A percentile compares a stretch with the other conserved stretches of the same genome.
Evolutionary conservation across 2,113 vertebrate species (phyloP).

Genomic region (Callaeas wilsoni): DNA sequence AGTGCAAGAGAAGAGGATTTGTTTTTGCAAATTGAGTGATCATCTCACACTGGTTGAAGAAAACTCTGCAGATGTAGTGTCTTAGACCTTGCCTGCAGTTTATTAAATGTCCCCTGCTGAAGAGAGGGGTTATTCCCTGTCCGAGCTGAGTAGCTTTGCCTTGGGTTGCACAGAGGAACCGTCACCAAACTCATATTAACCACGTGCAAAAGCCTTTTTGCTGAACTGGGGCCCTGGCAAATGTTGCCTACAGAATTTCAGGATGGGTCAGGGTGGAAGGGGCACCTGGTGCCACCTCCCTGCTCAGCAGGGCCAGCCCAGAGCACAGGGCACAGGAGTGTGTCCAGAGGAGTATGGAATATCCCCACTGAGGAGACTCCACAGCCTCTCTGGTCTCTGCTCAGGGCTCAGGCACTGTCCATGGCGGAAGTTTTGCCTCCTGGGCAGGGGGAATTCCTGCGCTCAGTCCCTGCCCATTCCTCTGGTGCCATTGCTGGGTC

Average conservation of each 20-base stretch:
- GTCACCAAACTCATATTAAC: neutral
- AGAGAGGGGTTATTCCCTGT: neutral
- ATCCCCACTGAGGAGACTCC: neutral
- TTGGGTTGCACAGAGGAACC: neutral
- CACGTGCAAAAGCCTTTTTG: neutral
- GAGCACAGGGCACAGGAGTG: neutral
- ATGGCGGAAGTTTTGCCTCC: neutral
- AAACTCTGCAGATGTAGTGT: neutral
- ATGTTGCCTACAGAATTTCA: neutral
- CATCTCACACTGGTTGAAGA: neutral
- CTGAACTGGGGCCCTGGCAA: neutral
- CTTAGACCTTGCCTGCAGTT: neutral
- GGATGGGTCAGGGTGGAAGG: neutral
- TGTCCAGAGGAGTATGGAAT: neutral
- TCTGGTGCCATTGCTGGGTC: neutral
- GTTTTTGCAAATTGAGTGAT: neutral
- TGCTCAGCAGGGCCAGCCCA: neutral
- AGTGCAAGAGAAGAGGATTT: neutral
- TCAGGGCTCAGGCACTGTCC: neutral
- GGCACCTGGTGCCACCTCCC: neutral
- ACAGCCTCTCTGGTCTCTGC: neutral
- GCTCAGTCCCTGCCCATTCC: rapidly evolving
- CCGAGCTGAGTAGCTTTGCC: neutral
- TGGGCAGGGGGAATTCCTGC: neutral
- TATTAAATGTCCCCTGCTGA: neutral